phyloP scores from a whole-genome alignment of 2,113 vertebrate genomes.

The Coturnix japonica region DNA sequence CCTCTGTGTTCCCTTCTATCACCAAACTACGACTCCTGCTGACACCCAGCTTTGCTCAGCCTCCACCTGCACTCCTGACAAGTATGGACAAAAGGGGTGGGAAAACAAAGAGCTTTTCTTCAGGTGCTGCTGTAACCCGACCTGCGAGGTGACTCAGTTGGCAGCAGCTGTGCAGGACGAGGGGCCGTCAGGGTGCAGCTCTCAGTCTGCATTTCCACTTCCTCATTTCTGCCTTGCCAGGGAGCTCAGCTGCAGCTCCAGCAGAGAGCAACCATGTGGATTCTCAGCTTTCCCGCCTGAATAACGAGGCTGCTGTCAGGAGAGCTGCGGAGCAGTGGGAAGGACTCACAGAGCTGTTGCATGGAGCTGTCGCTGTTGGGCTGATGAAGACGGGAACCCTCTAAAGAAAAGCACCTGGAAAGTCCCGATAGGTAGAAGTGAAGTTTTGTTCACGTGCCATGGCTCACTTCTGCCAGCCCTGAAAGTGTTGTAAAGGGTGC shows the following conservation, averaged over 20 bases:
- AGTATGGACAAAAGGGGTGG: slow-evolving; percentile 55
- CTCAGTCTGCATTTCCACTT: slow-evolving; percentile 4
- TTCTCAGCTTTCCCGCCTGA: background rate
- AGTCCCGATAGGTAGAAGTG: background rate
- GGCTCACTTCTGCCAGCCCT: background rate
- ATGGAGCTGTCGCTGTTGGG: background rate
- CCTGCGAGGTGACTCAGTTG: slow-evolving; percentile 53
- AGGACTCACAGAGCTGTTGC: background rate
- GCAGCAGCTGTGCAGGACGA: background rate
- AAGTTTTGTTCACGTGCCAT: background rate
- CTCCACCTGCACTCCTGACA: background rate
- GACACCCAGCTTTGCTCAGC: background rate
- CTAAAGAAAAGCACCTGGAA: background rate
- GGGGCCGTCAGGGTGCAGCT: background rate
- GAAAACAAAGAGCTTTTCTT: slow-evolving; percentile 60
- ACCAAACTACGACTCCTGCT: background rate
- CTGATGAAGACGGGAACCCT: background rate
- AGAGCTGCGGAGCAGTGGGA: background rate
- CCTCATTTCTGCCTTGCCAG: slow-evolving; percentile 22
- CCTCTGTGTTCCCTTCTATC: background rate
- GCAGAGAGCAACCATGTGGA: background rate
- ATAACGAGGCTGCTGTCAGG: background rate
- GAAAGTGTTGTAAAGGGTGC: background rate
- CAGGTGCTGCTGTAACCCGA: slow-evolving; percentile 65
- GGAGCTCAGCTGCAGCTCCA: background rate